Base-by-base conservation (phyloP, 2,888 invertebrate species). In the Lasius platythorax region DNA sequence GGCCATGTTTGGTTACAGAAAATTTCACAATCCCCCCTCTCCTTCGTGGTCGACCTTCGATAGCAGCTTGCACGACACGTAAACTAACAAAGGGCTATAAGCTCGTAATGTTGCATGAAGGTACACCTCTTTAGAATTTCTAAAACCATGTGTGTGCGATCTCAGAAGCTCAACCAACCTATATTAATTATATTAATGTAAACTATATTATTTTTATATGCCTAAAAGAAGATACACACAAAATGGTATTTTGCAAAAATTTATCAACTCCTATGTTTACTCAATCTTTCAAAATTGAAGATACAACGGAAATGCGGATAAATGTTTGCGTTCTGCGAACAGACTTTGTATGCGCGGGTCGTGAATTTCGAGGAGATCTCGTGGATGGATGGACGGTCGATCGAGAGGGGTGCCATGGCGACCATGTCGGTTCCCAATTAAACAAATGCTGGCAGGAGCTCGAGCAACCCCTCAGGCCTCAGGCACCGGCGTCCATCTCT, bases 371-470 rank as follows among this genome's bases (percentile, higher is more conserved):
- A 72, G 58, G 70, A 83, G 84, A 83, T 81, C 85, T 85, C 70
- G 82, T 86, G 85, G 85, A 87, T 81, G 85, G 85, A 82, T 78
- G 67, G 40, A 84, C 61, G 87, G 85, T 74, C 75, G 84, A 79
- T 68, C 33, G 85, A 83, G 50, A 84, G 91, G 92, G 92, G 89
- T 90, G 90, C 82, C 87, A 82, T 84, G 87, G 87, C 92, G 89
- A 91, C 92, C 92, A 92, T 93, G 88, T 91, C 92, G 90, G 92
- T 92, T 92, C 92, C 92, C 93, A 93, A 94, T 94, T 94, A 94
- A 94, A 93, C 93, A 93, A 94, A 93, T 92, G 94, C 92, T 90
- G 88, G 82, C 90, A 88, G 89, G 88, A 91, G 90, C 88, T 88
- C 89, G 87, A 92, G 89, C 91, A 89, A 91, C 91, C 92, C 92